A percentile compares a stretch with the other conserved stretches of the same genome.
Evolutionary conservation across 2,888 invertebrate species (phyloP).

Genomic region (Peribatodes rhomboidaria): DNA sequence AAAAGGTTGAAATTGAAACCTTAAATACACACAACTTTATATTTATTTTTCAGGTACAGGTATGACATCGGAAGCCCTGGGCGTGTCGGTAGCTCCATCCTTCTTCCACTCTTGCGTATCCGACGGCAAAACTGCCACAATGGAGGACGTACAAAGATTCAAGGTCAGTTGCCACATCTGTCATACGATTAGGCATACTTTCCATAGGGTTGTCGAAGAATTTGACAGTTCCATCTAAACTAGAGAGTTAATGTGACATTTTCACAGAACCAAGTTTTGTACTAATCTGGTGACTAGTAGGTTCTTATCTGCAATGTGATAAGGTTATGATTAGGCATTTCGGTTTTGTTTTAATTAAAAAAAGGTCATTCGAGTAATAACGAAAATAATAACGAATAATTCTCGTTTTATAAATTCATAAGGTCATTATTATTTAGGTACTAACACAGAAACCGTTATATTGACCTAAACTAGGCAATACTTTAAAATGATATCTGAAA

Average conservation of each 20-base stretch:
- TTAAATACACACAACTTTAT: slow-evolving; percentile 9
- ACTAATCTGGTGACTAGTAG: neutral
- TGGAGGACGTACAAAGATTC: slow-evolving; percentile 98
- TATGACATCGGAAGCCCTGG: slow-evolving; percentile 98
- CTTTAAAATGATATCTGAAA: neutral
- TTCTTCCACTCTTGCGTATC: slow-evolving; percentile 98
- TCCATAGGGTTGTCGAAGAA: slow-evolving; percentile 23
- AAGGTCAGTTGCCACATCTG: slow-evolving; percentile 88
- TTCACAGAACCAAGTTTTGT: neutral
- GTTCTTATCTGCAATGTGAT: neutral
- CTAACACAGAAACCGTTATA: too few species aligned
- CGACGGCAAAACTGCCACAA: slow-evolving; percentile 97
- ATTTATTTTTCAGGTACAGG: slow-evolving; percentile 88
- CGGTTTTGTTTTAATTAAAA: too few species aligned
- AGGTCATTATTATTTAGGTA: too few species aligned
- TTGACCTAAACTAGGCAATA: neutral
- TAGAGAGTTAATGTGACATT: neutral
- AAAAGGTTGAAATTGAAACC: neutral
- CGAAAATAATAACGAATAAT: too few species aligned
- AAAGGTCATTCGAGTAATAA: too few species aligned
- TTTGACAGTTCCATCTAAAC: neutral
- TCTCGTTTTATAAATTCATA: too few species aligned
- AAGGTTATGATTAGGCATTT: too few species aligned
- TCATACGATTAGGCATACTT: slow-evolving; percentile 28
- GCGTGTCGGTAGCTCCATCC: slow-evolving; percentile 97